phyloP scores from a whole-genome alignment of 2,888 invertebrate species.

The Aleiodes leptofemur region DNA sequence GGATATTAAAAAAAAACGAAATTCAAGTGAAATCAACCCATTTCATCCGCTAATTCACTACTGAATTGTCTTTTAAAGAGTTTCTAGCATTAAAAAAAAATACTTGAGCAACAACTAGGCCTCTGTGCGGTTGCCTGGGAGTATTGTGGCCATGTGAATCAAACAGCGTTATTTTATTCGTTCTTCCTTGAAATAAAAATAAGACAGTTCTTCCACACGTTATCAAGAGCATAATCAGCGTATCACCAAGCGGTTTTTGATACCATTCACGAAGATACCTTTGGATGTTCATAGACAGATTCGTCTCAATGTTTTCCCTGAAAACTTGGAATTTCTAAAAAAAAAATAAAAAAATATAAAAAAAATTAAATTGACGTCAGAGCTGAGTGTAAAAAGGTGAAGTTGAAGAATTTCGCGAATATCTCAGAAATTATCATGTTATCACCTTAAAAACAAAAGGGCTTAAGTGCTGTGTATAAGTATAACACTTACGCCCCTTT shows the following conservation, averaged over 20 bases:
- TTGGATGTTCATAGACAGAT: constrained; percentile 74
- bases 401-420: not conserved
- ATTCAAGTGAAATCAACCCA: too few species aligned
- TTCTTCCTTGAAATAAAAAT: constrained; percentile 76
- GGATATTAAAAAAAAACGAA: too few species aligned
- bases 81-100: not conserved
- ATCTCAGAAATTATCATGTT: not conserved
- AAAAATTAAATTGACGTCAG: not conserved
- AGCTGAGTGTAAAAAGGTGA: too few species aligned
- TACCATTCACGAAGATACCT: constrained; percentile 75
- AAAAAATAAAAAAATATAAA: constrained; percentile 32
- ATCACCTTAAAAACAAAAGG: too few species aligned
- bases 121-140: constrained; percentile 70
- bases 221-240: constrained; percentile 77
- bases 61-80: constrained; percentile 36
- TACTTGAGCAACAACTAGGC: constrained; percentile 77
- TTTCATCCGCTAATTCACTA: too few species aligned
- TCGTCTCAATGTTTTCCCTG: constrained; percentile 73
- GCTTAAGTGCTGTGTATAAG: too few species aligned
- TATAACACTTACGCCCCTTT: too few species aligned
- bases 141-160: constrained; percentile 76
- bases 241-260: constrained; percentile 66
- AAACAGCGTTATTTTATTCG: constrained; percentile 75
- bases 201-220: constrained; percentile 77
- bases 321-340: constrained; percentile 76